Base-by-base conservation (phyloP, 2,797 vertebrate species). In the Bradypodion pumilum region DNA sequence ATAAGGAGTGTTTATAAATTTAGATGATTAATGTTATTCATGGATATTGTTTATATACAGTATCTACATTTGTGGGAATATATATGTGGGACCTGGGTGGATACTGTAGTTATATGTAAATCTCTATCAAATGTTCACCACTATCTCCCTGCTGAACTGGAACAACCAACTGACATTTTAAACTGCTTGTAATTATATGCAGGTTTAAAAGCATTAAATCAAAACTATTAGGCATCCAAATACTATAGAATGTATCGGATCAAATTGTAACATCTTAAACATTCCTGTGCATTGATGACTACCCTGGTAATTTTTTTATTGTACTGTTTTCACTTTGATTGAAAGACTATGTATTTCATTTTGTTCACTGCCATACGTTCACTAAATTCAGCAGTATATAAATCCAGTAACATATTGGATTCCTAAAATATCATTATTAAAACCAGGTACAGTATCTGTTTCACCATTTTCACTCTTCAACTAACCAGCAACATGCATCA, bases 181-280 rank as follows among this genome's bases (percentile, higher is more conserved):
- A 13, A 32, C 15, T 32, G 29, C 44, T 16, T 7, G 29, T 74
- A 46, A 74, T 32, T 29, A 49, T 49, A 74, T 52, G 72, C 29
- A 52, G 44, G 7, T 29, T 19, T 74, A 16, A 46, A 52, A 74
- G 16, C n/a, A 29, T 19, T 15, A 56, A 23, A 56, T 21, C 19
- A 37, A 56, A 59, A 49, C 8, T n/a, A 75, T 75, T 37, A 25
- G 10, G 21, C 19, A 37, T 27, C 37, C 86, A 88, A 85, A 86
- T n/a, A n/a, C n/a, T n/a, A n/a, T 52, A 74, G 52, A 56, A 15
- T 16, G 13, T 0, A 0, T 87, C 77, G 89, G 84, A 62, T 73
- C 63, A 91, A 89, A 84, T 62, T 19, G 5, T 12, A 85, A 37
- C 19, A 60, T 86, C 4, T 85, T 90, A 89, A 70, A 56, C 15